Base-by-base conservation (phyloP, 2,113 vertebrate species). In the Stictonetta naevosa region DNA sequence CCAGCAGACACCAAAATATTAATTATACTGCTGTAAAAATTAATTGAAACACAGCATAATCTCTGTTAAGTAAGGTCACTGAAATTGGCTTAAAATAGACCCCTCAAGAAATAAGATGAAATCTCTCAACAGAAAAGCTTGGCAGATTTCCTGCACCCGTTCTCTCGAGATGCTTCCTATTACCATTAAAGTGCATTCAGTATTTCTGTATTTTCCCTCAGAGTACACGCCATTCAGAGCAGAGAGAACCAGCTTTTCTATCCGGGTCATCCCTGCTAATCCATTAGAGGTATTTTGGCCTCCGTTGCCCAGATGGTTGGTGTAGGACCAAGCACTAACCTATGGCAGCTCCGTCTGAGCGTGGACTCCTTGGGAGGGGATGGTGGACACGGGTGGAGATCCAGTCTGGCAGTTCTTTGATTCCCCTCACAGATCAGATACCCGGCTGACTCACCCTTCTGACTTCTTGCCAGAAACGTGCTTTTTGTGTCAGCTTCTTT, bases 21-120 rank as follows among this genome's bases (percentile, higher is more conserved):
- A 96, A 95, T 97, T 96, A 97, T 78, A 95, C 86, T 91, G 91
- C 80, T 92, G 88, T 96, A 96, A 97, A 96, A 97, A 90, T 96
- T 95, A 96, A 96, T 96, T 95, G 93, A 97, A 95, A 92, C 87
- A 79, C 91, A 90, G 91, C 72, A 56, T 92, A 96, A 92, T 97
- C 59, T 89, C 86, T 77, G 87, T 90, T 93, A 95, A 96, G 78
- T 96, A 93, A 96, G 94, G 96, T 95, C 86, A 86, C 52, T 91
- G 86, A 94, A 96, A 96, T 92, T 83, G 44, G 83, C 87, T 97
- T 96, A 93, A 85, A 91, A 97, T 79, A 96, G 76, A 88, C 93
- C 86, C 68, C 53, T 88, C 52, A 88, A 97, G 94, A 68, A 73
- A 83, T 34, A 11, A 95, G 87, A 96, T 84, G 95, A 89, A 95